phyloP scores from a whole-genome alignment of 2,888 invertebrate genomes.

The Apamea monoglypha region DNA sequence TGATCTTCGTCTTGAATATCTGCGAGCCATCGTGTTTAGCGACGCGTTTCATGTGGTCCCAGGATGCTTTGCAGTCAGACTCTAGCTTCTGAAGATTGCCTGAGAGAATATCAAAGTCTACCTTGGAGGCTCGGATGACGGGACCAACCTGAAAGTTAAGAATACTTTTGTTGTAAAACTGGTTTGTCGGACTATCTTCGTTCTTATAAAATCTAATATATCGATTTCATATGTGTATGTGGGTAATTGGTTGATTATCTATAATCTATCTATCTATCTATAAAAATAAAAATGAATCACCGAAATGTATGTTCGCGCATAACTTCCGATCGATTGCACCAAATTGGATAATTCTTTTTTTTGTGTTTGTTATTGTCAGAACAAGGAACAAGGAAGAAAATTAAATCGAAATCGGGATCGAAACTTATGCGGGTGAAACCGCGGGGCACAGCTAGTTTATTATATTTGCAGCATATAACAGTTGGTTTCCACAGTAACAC shows the following conservation, averaged over 20 bases:
- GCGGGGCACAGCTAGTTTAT: no score
- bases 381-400: no score
- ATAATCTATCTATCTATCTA: no score
- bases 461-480: background rate
- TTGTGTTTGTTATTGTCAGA: no score
- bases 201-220: background rate
- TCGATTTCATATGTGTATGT: background rate
- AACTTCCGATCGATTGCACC: no score
- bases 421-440: no score
- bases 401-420: no score
- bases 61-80: slow-evolving; percentile 98
- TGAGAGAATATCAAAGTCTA: slow-evolving; percentile 98
- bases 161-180: background rate
- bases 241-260: background rate
- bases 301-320: no score
- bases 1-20: slow-evolving; percentile 96
- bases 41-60: slow-evolving; percentile 98
- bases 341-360: no score
- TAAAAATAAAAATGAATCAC: no score
- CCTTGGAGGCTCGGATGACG: slow-evolving; percentile 97
- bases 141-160: slow-evolving; percentile 93
- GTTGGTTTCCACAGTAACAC: background rate
- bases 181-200: background rate
- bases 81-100: slow-evolving; percentile 97
- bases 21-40: slow-evolving; percentile 98